Evolutionary conservation across 1,140 invertebrate genomes (phyloP), one percentile per base, ranked within the genome.

Genomic region (Steinernema feltiae): DNA sequence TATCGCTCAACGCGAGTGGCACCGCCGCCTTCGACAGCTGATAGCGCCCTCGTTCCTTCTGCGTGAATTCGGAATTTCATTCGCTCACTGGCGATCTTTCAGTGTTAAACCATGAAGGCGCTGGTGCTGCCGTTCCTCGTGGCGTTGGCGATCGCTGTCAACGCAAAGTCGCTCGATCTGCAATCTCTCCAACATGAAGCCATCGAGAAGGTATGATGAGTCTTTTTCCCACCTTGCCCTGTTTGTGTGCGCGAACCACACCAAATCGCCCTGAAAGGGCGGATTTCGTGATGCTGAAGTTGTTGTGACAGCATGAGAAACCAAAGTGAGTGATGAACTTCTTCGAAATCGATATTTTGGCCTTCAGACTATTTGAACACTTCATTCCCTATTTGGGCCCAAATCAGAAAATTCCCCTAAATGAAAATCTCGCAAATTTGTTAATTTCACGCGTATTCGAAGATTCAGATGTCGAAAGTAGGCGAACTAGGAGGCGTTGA

Each of bases 21-120:
- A 63, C 53, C 53, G 53, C 53, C 15, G 53, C 53, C 53, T 3
- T 27, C 53, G 53, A 27, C 53, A 63, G 53, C 53, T 63, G 53
- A 63, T 63, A 27, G 53, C 53, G 53, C 24, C 35, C 35, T n/a
- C n/a, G n/a, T n/a, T n/a, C n/a, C n/a, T n/a, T n/a, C n/a, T n/a
- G n/a, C n/a, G n/a, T n/a, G n/a, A n/a, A n/a, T n/a, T n/a, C n/a
- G n/a, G n/a, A n/a, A n/a, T n/a, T n/a, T n/a, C n/a, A n/a, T n/a
- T n/a, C n/a, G n/a, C n/a, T n/a, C n/a, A n/a, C n/a, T n/a, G n/a
- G n/a, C n/a, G n/a, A n/a, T 41, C 7, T 41, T 41, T 41, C 35
- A 41, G 35, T 41, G 18, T 41, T 41, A 41, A 18, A 18, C 35
- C 35, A 41, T 41, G 35, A 41, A 41, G 35, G 35, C n/a, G n/a